Evolutionary conservation across 1,140 invertebrate species (phyloP).

Genomic region (Agraylea sexmaculata): DNA sequence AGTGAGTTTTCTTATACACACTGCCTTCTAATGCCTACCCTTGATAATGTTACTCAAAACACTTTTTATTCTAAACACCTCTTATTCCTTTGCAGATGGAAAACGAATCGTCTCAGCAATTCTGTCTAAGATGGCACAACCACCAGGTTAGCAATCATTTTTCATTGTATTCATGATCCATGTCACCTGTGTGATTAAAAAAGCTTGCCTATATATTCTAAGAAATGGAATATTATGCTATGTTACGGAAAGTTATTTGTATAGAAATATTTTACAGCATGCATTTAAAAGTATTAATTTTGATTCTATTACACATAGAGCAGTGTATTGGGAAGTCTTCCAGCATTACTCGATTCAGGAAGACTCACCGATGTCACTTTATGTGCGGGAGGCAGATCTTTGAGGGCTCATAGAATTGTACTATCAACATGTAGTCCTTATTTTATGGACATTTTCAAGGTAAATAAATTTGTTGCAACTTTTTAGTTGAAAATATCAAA

Average conservation of each 20-base stretch:
- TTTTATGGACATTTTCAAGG: slow-evolving; percentile 81
- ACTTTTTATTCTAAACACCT: background rate
- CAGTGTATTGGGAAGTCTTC: slow-evolving; percentile 72
- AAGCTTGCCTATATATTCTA: too few relatives aligned
- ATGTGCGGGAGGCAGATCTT: slow-evolving; percentile 63
- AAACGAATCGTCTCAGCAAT: slow-evolving; percentile 53
- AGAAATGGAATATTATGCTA: background rate
- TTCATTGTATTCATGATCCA: slow-evolving; percentile 1
- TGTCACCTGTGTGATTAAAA: too few relatives aligned
- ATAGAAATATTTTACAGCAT: background rate
- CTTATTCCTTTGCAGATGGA: slow-evolving; percentile 30
- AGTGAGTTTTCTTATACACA: slow-evolving; percentile 8
- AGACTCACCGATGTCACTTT: slow-evolving; percentile 83
- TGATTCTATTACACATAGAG: slow-evolving; percentile 30
- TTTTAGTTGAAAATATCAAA: too few relatives aligned
- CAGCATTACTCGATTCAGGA: slow-evolving; percentile 68
- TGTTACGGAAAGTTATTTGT: slow-evolving; percentile 1
- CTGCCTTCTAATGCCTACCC: background rate
- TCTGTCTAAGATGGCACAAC: slow-evolving; percentile 71
- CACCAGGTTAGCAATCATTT: slow-evolving; percentile 46
- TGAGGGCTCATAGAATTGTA: slow-evolving; percentile 78
- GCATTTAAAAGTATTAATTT: background rate
- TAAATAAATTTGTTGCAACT: too few relatives aligned
- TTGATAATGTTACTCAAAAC: too few relatives aligned
- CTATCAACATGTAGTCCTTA: slow-evolving; percentile 85